Evolutionary conservation across 2,888 invertebrate genomes (phyloP), one percentile per base, ranked within the genome.

Genomic region (Drosophila ezoana): DNA sequence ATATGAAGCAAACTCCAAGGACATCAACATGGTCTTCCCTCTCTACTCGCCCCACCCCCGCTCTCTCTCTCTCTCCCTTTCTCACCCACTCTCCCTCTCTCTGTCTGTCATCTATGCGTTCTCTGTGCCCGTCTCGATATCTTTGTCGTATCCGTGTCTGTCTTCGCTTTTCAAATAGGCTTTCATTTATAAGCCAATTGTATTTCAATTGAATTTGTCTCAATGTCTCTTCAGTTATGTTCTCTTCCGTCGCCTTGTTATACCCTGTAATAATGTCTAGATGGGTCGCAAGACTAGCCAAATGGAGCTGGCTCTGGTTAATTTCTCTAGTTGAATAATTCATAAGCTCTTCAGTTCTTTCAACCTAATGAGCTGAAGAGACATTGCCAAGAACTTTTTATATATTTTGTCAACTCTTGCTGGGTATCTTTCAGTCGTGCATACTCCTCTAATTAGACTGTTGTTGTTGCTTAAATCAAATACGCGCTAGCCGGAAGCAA

Each of bases 181-280:
- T 76, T 83, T 81, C 85, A 71, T 74, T 87, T 79, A 72, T 74
- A 76, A 81, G 76, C 82, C 86, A 85, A 81, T 83, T 83, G 76
- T 74, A 75, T 82, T 72, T 77, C 77, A 82, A 87, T 82, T 87
- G 86, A 84, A 74, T 79, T 81, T 81, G 66, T 76, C 63, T 49
- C 67, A 60, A 53, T 76, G 59, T 56, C 56, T 52, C 41, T 14
- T 52, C 40, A 38, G 37, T 16, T 53, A 35, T 54, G 23, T 41
- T 20, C 32, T 10, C 20, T 37, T 5, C 43, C 9, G 23, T 10
- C n/a, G 52, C 13, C 28, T 40, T 28, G 2, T 28, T 8, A 28
- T 28, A 28, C 28, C 8, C 28, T 28, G 28, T 3, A 28, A 8
- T 8, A 2, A 8, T 8, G 6, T 28, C 8, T 8, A 8, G 2